phyloP scores from a whole-genome alignment of 2,113 vertebrate genomes.

The Proterorhinus semilunaris region DNA sequence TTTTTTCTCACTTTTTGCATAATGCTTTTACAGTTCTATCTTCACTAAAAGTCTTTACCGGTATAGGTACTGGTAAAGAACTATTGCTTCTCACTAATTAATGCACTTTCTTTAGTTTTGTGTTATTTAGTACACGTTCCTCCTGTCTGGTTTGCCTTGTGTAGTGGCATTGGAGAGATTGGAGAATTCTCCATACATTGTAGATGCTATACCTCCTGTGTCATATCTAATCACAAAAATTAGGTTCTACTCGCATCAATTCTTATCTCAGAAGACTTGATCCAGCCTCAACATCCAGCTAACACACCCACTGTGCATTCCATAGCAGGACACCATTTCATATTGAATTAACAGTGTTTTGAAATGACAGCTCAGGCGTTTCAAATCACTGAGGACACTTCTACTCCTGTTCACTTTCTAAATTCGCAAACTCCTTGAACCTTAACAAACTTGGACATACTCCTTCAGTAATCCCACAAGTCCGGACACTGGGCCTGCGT shows the following conservation, averaged over 20 bases:
- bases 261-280: neutral
- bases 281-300: neutral
- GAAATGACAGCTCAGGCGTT: neutral
- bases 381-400: neutral
- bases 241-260: neutral
- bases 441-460: neutral
- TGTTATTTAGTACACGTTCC: too few relatives aligned
- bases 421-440: neutral
- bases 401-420: neutral
- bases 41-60: too few relatives aligned
- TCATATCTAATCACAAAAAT: neutral
- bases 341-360: neutral
- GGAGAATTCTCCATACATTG: neutral
- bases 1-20: too few relatives aligned
- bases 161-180: too few relatives aligned
- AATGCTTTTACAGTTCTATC: too few relatives aligned
- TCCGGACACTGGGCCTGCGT: conserved; percentile 2
- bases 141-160: too few relatives aligned
- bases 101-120: too few relatives aligned
- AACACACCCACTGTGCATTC: neutral
- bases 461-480: neutral
- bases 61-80: too few relatives aligned
- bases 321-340: neutral
- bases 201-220: neutral
- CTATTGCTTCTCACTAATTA: too few relatives aligned